Base-by-base conservation (phyloP, 2,888 invertebrate genomes). In the Ormyrus nitidulus region DNA sequence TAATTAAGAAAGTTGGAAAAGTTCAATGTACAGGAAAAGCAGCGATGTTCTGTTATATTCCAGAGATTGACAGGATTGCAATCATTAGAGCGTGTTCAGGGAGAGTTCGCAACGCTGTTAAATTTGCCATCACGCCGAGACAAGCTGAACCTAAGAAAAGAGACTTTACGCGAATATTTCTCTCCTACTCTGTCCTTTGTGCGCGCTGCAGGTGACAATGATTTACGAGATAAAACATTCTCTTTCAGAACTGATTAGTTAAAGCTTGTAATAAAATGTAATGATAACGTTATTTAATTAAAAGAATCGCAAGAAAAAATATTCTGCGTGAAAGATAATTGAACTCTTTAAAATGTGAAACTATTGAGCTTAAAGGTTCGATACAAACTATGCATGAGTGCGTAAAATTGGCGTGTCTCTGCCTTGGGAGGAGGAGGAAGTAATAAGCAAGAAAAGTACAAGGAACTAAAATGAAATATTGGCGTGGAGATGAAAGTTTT, bases 1-100 rank as follows among this genome's bases (percentile, higher is more conserved):
- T 46, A 64, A 64, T 64, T 58, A 58, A 58, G 58, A 7, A 58
- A 58, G 58, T 58, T 58, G 58, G 58, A 58, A 58, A 58, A 58
- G 58, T 58, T 7, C 6, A 58, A 58, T 13, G 13, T 13, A 13
- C 5, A 19, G 19, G 19, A 58, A 8, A 58, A 13, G 13, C 6
- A 13, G n/a, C n/a, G 58, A 13, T 58, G 19, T 58, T 58, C 13
- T 6, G 58, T 58, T 58, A 13, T 19, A 19, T 13, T 58, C 51
- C 51, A 1, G 19, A 51, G 51, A 13, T 58, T 13, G 58, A 13
- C 13, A 58, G n/a, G 3, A 13, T 13, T 19, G 13, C 58, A 4
- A 13, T 58, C 6, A 3, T 13, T 13, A 58, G 3, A 58, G 58
- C 58, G 58, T 13, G n/a, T 13, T 6, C n/a, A 7, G 7, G 58